Percentiles rank a stretch among this genome's conserved stretches.
phyloP scores from a whole-genome alignment of 1,140 invertebrate species.

The Harlomillsia oculata region DNA sequence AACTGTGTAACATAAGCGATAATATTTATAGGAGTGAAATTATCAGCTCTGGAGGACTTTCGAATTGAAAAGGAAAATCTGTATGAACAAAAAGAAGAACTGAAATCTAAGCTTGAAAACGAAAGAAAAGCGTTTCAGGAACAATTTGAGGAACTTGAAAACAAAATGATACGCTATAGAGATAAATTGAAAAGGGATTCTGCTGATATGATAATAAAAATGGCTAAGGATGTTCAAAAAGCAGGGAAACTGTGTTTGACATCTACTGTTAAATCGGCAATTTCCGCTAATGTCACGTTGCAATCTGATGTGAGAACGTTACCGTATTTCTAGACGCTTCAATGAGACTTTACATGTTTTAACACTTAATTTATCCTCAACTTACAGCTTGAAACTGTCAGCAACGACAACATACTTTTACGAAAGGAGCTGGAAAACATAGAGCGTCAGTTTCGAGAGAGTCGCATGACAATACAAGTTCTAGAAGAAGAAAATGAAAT shows the following conservation, averaged over 20 bases:
- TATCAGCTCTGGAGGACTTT: constrained; percentile 32
- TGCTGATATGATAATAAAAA: constrained; percentile 21
- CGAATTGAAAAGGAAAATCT: constrained; percentile 23
- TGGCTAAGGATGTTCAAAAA: constrained; percentile 28
- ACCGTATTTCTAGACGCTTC: neutral
- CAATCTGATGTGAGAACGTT: constrained; percentile 11
- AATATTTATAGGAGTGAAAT: constrained; percentile 12
- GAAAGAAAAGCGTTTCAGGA: constrained; percentile 14
- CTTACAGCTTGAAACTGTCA: constrained; percentile 23
- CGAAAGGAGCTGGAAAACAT: constrained; percentile 15
- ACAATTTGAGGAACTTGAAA: constrained; percentile 33
- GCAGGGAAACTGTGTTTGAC: constrained; percentile 30
- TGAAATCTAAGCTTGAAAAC: constrained; percentile 12
- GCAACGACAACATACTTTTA: constrained; percentile 21
- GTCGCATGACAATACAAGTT: constrained; percentile 23
- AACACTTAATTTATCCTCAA: neutral
- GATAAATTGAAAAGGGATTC: constrained; percentile 29
- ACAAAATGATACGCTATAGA: constrained; percentile 26
- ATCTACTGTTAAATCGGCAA: constrained; percentile 28
- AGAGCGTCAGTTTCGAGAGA: constrained; percentile 1
- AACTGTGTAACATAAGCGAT: neutral
- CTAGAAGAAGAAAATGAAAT: constrained; percentile 27
- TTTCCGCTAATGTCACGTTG: constrained; percentile 21
- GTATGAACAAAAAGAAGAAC: constrained; percentile 5
- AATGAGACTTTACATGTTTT: neutral